phyloP scores from a whole-genome alignment of 1,140 invertebrate species.

The Musca vetustissima region DNA sequence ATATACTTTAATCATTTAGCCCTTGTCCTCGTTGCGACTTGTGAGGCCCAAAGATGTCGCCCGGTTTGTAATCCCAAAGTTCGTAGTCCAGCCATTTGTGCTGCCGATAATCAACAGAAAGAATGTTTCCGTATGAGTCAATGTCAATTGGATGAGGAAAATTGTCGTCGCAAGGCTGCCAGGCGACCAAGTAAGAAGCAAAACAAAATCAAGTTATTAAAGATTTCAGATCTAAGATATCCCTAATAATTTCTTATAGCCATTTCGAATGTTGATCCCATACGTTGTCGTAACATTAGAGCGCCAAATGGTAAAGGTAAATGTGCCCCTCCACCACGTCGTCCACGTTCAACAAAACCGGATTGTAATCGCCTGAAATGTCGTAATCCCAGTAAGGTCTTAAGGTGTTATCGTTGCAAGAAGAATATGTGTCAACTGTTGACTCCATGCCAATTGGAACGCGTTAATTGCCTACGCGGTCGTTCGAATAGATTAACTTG shows the following conservation, averaged over 20 bases:
- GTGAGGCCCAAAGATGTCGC: not conserved
- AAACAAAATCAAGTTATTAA: not conserved
- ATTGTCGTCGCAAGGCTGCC: not conserved
- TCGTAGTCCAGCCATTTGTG: not conserved
- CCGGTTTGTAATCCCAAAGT: not conserved
- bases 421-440: not conserved
- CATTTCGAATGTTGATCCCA: too few species aligned
- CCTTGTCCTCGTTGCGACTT: too few species aligned
- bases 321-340: not conserved
- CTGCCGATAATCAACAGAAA: not conserved
- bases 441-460: not conserved
- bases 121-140: not conserved
- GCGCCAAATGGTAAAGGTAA: not conserved
- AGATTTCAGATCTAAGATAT: not conserved
- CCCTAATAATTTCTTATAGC: not conserved
- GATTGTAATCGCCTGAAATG: not conserved
- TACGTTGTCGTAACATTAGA: conserved; percentile 16
- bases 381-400: not conserved
- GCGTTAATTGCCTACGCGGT: not conserved
- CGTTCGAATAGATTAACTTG: not conserved
- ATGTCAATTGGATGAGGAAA: not conserved
- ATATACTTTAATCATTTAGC: too few species aligned
- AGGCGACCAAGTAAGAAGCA: not conserved
- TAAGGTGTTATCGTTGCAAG: not conserved
- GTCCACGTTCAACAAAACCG: not conserved